Base-by-base conservation (phyloP, 2,113 vertebrate genomes). In the Eubucco bourcierii region DNA sequence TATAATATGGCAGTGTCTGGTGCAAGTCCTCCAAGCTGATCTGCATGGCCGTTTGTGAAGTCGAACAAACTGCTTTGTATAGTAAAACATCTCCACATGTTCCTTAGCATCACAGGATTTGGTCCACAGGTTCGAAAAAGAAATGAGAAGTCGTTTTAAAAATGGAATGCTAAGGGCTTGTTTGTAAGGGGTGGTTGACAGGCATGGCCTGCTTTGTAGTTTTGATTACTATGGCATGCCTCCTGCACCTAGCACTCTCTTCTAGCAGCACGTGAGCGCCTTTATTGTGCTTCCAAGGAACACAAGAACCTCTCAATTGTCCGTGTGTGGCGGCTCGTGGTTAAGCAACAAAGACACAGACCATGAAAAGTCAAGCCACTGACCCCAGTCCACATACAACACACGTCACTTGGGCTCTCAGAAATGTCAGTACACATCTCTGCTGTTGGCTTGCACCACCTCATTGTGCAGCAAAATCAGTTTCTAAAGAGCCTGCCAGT, bases 381-480 rank as follows among this genome's bases (percentile, higher is more conserved):
- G 53, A 10, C 61, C 56, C 46, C 19, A 21, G 28, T 23, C 23
- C 50, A 6, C 0, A 8, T 16, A 63, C 44, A 5, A 1, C 0
- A 1, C 8, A 4, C 0, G 1, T 17, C 39, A 4, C 3, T 2
- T 19, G 28, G 24, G 24, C 67, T 50, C 80, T 58, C 75, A 70
- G 46, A 73, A 76, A n/a, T 2, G 0, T 6, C 67, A 18, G 8
- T 5, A 13, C 7, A 12, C 8, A 7, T 8, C 41, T 39, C 46
- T 65, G 52, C 25, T 0, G 2, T 12, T 52, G 84, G 63, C 47
- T 64, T 4, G 4, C 12, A 8, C 8, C 2, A 3, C 34, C 72
- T 15, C 28, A 39, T 39, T 7, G 6, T 8, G 7, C 0, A 56
- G 47, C 1, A 72, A 85, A 64, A 67, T 9, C 20, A 12, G 1